Conservation (phyloP, 2,797 vertebrate species). For the Sebastes goodei region DNA sequence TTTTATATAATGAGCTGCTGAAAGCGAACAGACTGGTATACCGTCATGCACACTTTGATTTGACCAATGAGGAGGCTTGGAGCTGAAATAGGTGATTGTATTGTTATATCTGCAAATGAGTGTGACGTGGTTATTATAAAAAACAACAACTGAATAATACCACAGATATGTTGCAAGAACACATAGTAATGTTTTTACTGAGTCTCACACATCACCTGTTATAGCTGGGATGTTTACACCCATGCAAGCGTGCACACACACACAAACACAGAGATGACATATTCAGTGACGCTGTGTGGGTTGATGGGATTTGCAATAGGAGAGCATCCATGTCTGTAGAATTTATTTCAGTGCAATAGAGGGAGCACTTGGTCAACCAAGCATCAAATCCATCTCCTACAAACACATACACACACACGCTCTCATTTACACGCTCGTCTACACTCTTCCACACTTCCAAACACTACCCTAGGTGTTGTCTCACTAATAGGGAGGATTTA, state of each 20-base stretch:
- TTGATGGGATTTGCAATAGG: background rate
- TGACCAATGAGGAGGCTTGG: background rate
- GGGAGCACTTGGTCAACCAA: conserved; percentile 26
- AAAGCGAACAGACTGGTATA: background rate
- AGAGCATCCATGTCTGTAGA: conserved; percentile 11
- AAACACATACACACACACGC: background rate
- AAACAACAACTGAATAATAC: background rate
- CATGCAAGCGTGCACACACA: background rate
- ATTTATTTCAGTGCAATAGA: conserved; percentile 23
- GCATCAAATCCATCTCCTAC: conserved; percentile 5
- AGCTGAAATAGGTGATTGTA: background rate
- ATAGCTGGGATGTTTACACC: background rate
- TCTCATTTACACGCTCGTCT: background rate
- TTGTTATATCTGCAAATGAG: background rate
- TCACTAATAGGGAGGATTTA: background rate
- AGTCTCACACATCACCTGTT: background rate
- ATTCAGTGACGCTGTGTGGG: background rate
- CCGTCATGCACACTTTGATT: background rate
- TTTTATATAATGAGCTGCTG: conserved; percentile 4
- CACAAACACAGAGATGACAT: background rate
- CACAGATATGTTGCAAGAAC: background rate
- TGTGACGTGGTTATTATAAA: background rate
- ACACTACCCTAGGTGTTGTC: background rate
- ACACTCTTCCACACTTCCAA: background rate
- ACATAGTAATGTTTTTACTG: background rate